A percentile compares a stretch with the other conserved stretches of the same genome.
These are phyloP conservation scores for Blastobasis lacticolella DNA, from an alignment of 2,888 invertebrate genomes.

Conservation along the genomic window DNA sequence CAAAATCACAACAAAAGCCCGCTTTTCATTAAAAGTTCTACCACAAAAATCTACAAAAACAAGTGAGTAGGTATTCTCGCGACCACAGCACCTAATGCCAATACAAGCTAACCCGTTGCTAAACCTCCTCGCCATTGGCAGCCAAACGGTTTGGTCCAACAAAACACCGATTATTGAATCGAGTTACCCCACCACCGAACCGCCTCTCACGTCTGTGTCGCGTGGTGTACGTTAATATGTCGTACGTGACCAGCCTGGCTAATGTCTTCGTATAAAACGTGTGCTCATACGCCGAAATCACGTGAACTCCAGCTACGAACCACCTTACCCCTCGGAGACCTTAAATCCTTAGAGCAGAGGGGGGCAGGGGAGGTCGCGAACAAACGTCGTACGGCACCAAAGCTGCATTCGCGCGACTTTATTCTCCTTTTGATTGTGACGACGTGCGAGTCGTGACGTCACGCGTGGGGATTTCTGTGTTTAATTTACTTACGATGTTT, in stretches of 20 bases:
- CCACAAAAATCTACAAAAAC: too few relatives aligned
- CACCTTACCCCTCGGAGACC: background rate
- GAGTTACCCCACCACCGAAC: constrained; percentile 26
- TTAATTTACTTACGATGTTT: constrained; percentile 9
- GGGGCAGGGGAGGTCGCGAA: background rate
- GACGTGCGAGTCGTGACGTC: constrained; percentile 45
- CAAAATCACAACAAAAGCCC: too few relatives aligned
- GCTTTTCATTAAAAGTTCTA: too few relatives aligned
- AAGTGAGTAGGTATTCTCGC: too few relatives aligned
- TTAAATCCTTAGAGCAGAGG: background rate
- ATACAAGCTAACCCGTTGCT: too few relatives aligned
- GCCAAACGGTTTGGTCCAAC: constrained; percentile 1
- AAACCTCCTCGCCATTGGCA: too few relatives aligned
- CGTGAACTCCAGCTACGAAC: background rate
- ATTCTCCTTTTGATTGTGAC: constrained; percentile 59
- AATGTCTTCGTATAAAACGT: constrained; percentile 24
- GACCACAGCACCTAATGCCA: too few relatives aligned
- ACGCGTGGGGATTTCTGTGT: constrained; percentile 12
- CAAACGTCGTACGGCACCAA: constrained; percentile 4
- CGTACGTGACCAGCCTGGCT: constrained; percentile 52
- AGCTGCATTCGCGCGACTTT: constrained; percentile 42
- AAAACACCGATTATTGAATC: constrained; percentile 45
- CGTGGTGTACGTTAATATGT: constrained; percentile 63
- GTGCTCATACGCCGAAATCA: background rate
- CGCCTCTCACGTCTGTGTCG: constrained; percentile 46